A percentile compares a stretch with the other conserved stretches of the same genome.
phyloP scores from a whole-genome alignment of 1,140 invertebrate species.

The Heliothis subflexa region DNA sequence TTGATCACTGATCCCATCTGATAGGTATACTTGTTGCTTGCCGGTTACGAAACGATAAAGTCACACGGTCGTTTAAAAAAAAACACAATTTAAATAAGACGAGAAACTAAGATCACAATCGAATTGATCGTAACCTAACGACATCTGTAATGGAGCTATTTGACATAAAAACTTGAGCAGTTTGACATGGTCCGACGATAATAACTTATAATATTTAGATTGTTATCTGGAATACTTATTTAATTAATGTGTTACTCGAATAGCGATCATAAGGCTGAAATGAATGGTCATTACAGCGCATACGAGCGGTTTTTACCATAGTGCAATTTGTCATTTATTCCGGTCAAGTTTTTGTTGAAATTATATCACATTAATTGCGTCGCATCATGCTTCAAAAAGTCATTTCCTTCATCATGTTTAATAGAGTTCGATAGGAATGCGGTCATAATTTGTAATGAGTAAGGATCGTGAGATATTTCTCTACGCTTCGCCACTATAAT shows the following conservation, averaged over 20 bases:
- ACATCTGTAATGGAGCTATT: slow-evolving; percentile 24
- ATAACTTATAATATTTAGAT: slow-evolving; percentile 28
- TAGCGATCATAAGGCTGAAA: slow-evolving; percentile 20
- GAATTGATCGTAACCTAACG: slow-evolving; percentile 23
- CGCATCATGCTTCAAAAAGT: slow-evolving; percentile 51
- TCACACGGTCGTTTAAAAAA: slow-evolving; percentile 16
- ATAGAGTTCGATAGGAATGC: slow-evolving; percentile 78
- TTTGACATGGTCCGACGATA: slow-evolving; percentile 7
- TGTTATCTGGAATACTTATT: slow-evolving; percentile 34
- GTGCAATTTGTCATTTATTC: slow-evolving; percentile 65
- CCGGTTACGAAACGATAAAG: slow-evolving; percentile 2
- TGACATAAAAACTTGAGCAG: slow-evolving; percentile 5
- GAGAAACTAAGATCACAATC: slow-evolving; percentile 9
- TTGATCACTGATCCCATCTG: slow-evolving; percentile 5
- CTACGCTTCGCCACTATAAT: slow-evolving; percentile 77
- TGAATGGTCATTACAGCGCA: slow-evolving; percentile 12
- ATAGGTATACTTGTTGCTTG: slow-evolving; percentile 24
- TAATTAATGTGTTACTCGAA: slow-evolving; percentile 32
- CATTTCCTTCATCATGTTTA: slow-evolving; percentile 62
- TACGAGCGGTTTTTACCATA: slow-evolving; percentile 23
- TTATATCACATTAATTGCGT: slow-evolving; percentile 64
- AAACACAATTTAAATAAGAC: slow-evolving; percentile 9
- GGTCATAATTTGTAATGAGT: slow-evolving; percentile 83
- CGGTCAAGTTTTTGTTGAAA: slow-evolving; percentile 58
- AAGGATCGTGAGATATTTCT: slow-evolving; percentile 82